A percentile compares a stretch with the other conserved stretches of the same genome.
These are phyloP conservation scores for Manacus vitellinus DNA, from an alignment of 2,113 vertebrate species.

Conservation along the genomic window DNA sequence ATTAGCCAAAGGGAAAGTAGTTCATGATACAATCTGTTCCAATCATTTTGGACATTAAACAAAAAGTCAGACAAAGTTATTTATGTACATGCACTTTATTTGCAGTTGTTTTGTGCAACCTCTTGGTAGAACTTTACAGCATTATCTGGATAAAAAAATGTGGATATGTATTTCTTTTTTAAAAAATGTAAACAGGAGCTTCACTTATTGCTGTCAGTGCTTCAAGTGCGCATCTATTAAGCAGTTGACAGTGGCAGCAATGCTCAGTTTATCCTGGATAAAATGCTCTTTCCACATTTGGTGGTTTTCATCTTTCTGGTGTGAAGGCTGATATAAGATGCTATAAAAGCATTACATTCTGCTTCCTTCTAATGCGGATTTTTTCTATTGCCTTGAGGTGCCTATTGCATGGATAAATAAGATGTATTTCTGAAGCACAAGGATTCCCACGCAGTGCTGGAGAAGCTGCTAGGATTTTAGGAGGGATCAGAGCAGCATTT, in stretches of 20 bases:
- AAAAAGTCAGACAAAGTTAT: constrained; percentile 81
- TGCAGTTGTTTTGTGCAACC: constrained; percentile 74
- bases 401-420: constrained; percentile 17
- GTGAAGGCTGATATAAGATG: constrained; percentile 50
- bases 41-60: constrained; percentile 84
- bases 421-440: constrained; percentile 34
- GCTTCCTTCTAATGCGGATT: not conserved
- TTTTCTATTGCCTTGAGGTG: constrained; percentile 46
- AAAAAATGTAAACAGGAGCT: constrained; percentile 61
- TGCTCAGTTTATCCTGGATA: constrained; percentile 54
- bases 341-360: constrained; percentile 32
- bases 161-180: constrained; percentile 45
- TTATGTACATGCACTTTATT: constrained; percentile 78
- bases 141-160: constrained; percentile 46
- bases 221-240: constrained; percentile 34
- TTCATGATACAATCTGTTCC: constrained; percentile 84
- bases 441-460: not conserved
- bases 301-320: constrained; percentile 60
- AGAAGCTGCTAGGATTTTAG: constrained; percentile 16
- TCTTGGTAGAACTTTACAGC: constrained; percentile 71
- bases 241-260: constrained; percentile 42
- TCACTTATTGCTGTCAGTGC: constrained; percentile 60
- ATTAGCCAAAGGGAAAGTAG: constrained; percentile 88
- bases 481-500: not conserved
- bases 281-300: not conserved